phyloP scores from a whole-genome alignment of 2,113 vertebrate genomes.

The Gopherus evgoodei region DNA sequence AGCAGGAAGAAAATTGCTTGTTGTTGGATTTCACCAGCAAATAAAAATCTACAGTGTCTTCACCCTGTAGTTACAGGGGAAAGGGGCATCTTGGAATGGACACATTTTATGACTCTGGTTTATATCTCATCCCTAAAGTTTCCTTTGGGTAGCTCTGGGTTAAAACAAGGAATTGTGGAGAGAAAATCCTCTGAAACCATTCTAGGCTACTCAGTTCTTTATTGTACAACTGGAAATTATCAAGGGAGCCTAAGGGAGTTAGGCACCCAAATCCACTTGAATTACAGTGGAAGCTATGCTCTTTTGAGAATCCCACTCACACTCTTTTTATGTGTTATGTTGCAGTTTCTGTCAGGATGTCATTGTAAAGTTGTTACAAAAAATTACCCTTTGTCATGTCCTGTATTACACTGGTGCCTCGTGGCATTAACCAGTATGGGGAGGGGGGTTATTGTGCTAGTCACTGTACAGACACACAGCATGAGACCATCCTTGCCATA shows the following conservation, averaged over 20 bases:
- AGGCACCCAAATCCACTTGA: neutral
- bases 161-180: neutral
- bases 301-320: neutral
- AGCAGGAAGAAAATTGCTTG: constrained; percentile 51
- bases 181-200: neutral
- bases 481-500: neutral
- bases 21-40: constrained; percentile 69
- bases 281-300: neutral
- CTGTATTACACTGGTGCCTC: neutral
- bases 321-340: neutral
- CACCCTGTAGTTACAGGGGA: constrained; percentile 37
- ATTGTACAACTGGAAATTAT: neutral
- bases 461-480: neutral
- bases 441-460: neutral
- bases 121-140: constrained; percentile 3
- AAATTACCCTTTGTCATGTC: neutral
- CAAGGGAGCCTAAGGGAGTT: neutral
- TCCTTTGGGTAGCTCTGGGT: neutral
- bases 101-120: neutral
- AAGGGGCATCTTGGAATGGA: constrained; percentile 59
- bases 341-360: neutral
- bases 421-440: neutral
- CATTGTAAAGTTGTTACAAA: neutral
- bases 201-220: neutral
- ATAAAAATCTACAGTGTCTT: constrained; percentile 70